A percentile compares a stretch with the other conserved stretches of the same genome.
Evolutionary conservation across 1,140 invertebrate species (phyloP).

Genomic region (Hypothenemus hampei): DNA sequence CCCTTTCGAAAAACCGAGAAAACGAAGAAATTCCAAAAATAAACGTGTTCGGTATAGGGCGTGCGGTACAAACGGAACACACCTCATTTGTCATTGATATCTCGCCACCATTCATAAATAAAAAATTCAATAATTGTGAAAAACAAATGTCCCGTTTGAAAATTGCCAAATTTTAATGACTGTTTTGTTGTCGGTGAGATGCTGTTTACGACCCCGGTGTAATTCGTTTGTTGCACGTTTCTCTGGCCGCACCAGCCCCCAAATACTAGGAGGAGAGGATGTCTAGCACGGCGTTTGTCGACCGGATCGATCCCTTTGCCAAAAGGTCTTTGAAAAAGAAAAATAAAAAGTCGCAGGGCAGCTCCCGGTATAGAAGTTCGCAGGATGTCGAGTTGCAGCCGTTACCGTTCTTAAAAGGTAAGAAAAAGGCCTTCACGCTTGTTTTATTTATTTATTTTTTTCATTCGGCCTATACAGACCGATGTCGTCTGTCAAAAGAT

Average conservation of each 20-base stretch:
- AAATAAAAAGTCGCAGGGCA: slow-evolving; percentile 87
- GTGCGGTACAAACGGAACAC: slow-evolving; percentile 40
- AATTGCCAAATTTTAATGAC: slow-evolving; percentile 36
- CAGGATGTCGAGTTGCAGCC: slow-evolving; percentile 85
- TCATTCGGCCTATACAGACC: slow-evolving; percentile 1
- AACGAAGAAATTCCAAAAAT: slow-evolving; percentile 9
- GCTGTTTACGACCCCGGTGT: slow-evolving; percentile 34
- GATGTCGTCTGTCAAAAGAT: slow-evolving; percentile 23
- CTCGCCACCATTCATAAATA: slow-evolving; percentile 39
- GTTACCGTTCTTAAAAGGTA: slow-evolving; percentile 83
- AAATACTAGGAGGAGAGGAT: slow-evolving; percentile 51
- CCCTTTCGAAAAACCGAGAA: too few relatives aligned
- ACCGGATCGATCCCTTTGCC: slow-evolving; percentile 91
- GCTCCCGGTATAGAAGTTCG: slow-evolving; percentile 82
- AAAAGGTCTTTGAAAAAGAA: slow-evolving; percentile 90
- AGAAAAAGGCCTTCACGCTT: slow-evolving; percentile 28
- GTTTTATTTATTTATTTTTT: neutral
- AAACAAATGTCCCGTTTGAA: slow-evolving; percentile 36
- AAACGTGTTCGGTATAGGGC: slow-evolving; percentile 31
- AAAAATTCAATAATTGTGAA: slow-evolving; percentile 21
- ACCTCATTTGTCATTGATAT: slow-evolving; percentile 42
- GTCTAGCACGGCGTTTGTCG: slow-evolving; percentile 83
- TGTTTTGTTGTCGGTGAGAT: slow-evolving; percentile 36
- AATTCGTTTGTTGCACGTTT: slow-evolving; percentile 33
- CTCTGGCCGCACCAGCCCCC: slow-evolving; percentile 22